Conservation (phyloP, 2,113 vertebrate genomes). For the Piliocolobus tephrosceles region DNA sequence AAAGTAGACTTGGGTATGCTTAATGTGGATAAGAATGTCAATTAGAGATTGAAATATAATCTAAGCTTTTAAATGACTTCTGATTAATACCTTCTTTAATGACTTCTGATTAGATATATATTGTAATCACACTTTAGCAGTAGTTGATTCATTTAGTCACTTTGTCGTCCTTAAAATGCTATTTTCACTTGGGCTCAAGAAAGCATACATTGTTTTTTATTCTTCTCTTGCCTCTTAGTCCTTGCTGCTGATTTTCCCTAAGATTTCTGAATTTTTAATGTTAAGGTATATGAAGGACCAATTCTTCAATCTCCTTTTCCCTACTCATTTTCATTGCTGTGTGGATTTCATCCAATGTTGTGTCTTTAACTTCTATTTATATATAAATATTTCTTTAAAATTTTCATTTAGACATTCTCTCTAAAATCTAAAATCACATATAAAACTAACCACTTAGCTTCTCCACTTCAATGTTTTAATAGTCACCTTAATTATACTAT, state of each 20-base stretch:
- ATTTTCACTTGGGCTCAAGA: not conserved
- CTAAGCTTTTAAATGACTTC: not conserved
- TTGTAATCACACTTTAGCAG: not conserved
- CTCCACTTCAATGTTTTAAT: not conserved
- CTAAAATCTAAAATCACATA: not conserved
- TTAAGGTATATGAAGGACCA: not conserved
- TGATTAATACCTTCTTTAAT: not conserved
- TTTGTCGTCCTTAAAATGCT: not conserved
- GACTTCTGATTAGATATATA: not conserved
- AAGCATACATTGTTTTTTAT: not conserved
- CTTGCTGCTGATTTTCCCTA: not conserved
- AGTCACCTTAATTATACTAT: not conserved
- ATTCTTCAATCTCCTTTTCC: not conserved
- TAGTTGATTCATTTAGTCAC: not conserved
- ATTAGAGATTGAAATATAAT: not conserved
- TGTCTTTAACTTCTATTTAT: not conserved
- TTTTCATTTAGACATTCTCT: not conserved
- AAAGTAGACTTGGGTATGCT: not conserved
- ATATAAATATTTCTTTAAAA: not conserved
- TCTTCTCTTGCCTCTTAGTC: not conserved
- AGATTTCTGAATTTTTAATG: not conserved
- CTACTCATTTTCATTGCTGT: not conserved
- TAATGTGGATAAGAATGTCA: not conserved
- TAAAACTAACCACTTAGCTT: not conserved
- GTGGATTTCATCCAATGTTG: not conserved